Evolutionary conservation across 2,888 invertebrate species (phyloP).

Genomic region (Tortrix viridana): DNA sequence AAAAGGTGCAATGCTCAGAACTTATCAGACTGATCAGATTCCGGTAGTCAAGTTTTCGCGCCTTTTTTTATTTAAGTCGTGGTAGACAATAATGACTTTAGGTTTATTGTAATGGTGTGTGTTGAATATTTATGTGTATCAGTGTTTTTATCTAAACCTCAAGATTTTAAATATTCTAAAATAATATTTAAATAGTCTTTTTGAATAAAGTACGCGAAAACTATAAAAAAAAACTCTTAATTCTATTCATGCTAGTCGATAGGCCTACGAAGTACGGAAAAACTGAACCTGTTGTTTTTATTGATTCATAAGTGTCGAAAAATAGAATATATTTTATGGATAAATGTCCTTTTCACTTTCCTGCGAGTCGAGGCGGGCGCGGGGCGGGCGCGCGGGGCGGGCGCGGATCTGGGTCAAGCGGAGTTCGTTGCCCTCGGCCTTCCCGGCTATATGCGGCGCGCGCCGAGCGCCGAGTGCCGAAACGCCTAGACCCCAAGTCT

Average conservation of each 20-base stretch:
- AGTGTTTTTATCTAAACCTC: neutral
- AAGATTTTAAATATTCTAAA: too few species aligned
- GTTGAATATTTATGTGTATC: neutral
- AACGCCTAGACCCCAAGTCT: neutral
- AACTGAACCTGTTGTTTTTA: conserved; percentile 18
- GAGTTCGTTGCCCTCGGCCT: conserved; percentile 84
- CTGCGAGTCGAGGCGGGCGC: conserved; percentile 52
- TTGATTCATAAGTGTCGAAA: conserved; percentile 28
- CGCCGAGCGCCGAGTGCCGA: conserved; percentile 45
- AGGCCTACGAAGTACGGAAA: neutral
- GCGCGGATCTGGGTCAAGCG: conserved; percentile 79
- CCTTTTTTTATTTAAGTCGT: conserved; percentile 12
- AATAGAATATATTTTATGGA: conserved; percentile 48
- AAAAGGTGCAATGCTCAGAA: too few species aligned
- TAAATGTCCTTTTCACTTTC: conserved; percentile 78
- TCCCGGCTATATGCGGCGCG: conserved; percentile 81
- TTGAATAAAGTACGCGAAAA: too few species aligned
- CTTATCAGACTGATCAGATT: neutral
- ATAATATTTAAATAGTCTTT: too few species aligned
- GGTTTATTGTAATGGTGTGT: too few species aligned
- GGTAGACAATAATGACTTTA: too few species aligned
- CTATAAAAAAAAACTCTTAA: too few species aligned
- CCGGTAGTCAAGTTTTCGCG: conserved; percentile 23
- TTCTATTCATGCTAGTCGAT: too few species aligned
- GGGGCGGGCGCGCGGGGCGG: conserved; percentile 44